Evolutionary conservation across 2,113 vertebrate genomes (phyloP).

Genomic region (Sardina pilchardus): DNA sequence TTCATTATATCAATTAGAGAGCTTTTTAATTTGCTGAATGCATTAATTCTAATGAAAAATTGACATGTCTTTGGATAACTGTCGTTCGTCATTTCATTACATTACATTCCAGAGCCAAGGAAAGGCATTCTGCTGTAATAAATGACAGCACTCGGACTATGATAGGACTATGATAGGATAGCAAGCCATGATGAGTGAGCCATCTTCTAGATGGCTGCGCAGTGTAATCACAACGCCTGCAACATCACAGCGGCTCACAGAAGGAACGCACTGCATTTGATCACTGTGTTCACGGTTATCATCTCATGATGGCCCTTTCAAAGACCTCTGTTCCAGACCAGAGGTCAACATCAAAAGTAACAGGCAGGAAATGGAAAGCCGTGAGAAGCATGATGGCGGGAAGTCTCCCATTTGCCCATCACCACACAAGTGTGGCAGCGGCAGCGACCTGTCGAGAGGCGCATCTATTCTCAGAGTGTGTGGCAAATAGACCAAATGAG

Average conservation of each 20-base stretch:
- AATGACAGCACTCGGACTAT: not conserved
- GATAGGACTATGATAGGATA: not conserved
- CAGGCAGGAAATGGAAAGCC: not conserved
- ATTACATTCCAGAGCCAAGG: not conserved
- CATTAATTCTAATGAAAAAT: not conserved
- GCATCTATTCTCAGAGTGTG: not conserved
- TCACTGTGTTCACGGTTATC: not conserved
- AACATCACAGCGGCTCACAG: not conserved
- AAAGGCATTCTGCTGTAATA: not conserved
- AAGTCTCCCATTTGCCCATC: not conserved
- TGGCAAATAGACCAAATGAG: not conserved
- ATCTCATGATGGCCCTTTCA: not conserved
- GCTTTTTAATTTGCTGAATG: not conserved
- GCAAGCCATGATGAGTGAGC: no score
- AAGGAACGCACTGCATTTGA: not conserved
- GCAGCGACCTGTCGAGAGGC: not conserved
- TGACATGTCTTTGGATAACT: not conserved
- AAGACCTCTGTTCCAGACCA: conserved; percentile 4
- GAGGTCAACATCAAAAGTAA: conserved; percentile 7
- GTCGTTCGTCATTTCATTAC: not conserved
- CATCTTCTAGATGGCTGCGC: not conserved
- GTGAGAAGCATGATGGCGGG: not conserved
- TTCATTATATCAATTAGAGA: no score
- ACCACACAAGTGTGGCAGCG: not conserved
- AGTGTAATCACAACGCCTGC: not conserved